A percentile compares a stretch with the other conserved stretches of the same genome.
phyloP scores from a whole-genome alignment of 1,140 invertebrate species.

The Oreohelix idahoensis region DNA sequence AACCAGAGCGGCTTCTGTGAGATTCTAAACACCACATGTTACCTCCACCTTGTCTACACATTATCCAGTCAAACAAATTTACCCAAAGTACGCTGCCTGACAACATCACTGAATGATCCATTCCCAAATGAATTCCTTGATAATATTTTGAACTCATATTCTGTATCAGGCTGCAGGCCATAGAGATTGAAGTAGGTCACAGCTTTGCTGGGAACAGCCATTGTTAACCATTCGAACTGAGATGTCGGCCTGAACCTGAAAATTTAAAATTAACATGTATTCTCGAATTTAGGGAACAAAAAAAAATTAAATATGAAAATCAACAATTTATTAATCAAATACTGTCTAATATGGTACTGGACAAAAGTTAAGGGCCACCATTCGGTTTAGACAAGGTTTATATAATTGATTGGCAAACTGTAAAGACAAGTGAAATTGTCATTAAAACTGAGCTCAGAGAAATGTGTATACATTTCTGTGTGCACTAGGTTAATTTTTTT shows the following conservation, averaged over 20 bases:
- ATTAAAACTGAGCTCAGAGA: too few relatives aligned
- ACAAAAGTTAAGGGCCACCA: too few relatives aligned
- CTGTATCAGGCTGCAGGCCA: slow-evolving; percentile 88
- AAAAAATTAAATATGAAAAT: too few relatives aligned
- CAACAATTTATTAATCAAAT: too few relatives aligned
- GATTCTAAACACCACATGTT: not conserved
- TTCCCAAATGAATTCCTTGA: slow-evolving; percentile 94
- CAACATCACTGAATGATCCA: slow-evolving; percentile 93
- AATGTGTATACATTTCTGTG: too few relatives aligned
- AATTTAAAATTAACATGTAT: not conserved
- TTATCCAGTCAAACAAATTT: slow-evolving; percentile 62
- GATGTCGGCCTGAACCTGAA: slow-evolving; percentile 53
- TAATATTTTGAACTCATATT: slow-evolving; percentile 96
- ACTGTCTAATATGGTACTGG: too few relatives aligned
- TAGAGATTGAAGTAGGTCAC: slow-evolving; percentile 93
- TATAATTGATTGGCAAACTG: too few relatives aligned
- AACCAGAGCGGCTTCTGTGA: not conserved
- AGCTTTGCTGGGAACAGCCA: slow-evolving; percentile 77
- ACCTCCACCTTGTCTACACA: not conserved
- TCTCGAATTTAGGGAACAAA: too few relatives aligned
- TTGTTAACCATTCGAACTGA: slow-evolving; percentile 58
- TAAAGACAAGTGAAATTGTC: too few relatives aligned
- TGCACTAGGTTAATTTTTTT: too few relatives aligned
- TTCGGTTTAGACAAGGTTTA: too few relatives aligned
- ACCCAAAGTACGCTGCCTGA: slow-evolving; percentile 92